Percentiles rank a stretch among this genome's conserved stretches.
Conservation (phyloP, 2,797 vertebrate species). For the Distichodus sexfasciatus region DNA sequence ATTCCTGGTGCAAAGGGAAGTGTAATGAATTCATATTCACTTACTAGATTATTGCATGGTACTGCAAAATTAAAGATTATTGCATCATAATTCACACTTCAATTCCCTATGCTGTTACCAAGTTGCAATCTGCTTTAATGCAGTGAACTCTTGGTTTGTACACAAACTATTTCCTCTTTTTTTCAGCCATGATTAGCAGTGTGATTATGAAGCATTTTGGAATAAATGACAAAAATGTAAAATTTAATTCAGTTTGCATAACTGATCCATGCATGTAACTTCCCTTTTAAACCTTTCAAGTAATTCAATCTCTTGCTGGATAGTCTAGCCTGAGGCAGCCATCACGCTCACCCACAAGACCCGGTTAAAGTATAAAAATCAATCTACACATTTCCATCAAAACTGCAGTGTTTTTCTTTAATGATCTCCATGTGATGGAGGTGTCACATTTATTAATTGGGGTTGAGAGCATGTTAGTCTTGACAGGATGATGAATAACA, state of each 20-base stretch:
- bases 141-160: too few relatives aligned
- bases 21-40: too few relatives aligned
- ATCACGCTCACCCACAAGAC: not conserved
- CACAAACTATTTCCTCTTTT: too few relatives aligned
- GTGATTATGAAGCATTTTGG: too few relatives aligned
- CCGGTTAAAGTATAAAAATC: not conserved
- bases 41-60: not conserved
- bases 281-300: not conserved
- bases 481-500: conserved; percentile 31
- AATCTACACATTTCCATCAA: not conserved
- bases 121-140: too few relatives aligned
- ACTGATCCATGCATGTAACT: not conserved
- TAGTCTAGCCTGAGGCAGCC: not conserved
- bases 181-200: too few relatives aligned
- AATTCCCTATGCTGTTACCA: too few relatives aligned
- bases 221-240: too few relatives aligned
- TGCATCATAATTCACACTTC: too few relatives aligned
- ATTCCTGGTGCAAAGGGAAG: not conserved
- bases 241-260: too few relatives aligned
- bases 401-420: not conserved
- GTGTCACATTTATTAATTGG: not conserved
- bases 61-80: not conserved
- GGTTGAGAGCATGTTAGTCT: not conserved
- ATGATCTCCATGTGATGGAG: not conserved
- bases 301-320: too few relatives aligned